Evolutionary conservation across 2,888 invertebrate species (phyloP), one percentile per base, ranked within the genome.

Genomic region (Rhagonycha fulva): DNA sequence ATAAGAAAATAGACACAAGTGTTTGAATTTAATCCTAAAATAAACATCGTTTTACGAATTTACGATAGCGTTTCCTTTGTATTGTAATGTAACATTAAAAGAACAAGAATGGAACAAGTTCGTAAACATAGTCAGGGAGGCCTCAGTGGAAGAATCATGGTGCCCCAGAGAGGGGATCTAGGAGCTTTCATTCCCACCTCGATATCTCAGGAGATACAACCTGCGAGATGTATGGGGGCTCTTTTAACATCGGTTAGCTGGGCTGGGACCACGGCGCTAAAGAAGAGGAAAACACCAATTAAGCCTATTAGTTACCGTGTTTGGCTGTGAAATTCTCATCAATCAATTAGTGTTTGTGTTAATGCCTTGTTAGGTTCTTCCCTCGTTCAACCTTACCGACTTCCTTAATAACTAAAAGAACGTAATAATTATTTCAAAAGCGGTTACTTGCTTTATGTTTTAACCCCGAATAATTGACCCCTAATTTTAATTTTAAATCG

Each of bases 21-120:
- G 73, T 74, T 78, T 74, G 79, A 83, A 81, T 83, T 83, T 83
- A 82, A 84, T 82, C 85, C 82, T 84, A 84, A 84, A 86, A 86
- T 86, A 86, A 86, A 85, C 85, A 86, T 85, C 82, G 82, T 81
- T 80, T 83, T 78, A 79, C 78, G 81, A 85, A 85, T 85, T 86
- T 85, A 85, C 84, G 78, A 80, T 79, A 84, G 75, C 82, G 82
- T 84, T 85, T 82, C 85, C 82, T 85, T 86, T 86, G 86, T 86
- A 86, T 85, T 86, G 85, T 86, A 87, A 87, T 86, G 87, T 86
- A 85, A 85, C 86, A 87, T 87, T 87, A 87, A 86, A 85, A 85
- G 87, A 86, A 86, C 85, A 86, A 85, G 86, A 87, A 86, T 84
- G 85, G 83, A 86, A 86, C 86, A 86, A 85, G 86, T 86, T 82